phyloP scores from a whole-genome alignment of 2,888 invertebrate species.

The Rhagonycha fulva region DNA sequence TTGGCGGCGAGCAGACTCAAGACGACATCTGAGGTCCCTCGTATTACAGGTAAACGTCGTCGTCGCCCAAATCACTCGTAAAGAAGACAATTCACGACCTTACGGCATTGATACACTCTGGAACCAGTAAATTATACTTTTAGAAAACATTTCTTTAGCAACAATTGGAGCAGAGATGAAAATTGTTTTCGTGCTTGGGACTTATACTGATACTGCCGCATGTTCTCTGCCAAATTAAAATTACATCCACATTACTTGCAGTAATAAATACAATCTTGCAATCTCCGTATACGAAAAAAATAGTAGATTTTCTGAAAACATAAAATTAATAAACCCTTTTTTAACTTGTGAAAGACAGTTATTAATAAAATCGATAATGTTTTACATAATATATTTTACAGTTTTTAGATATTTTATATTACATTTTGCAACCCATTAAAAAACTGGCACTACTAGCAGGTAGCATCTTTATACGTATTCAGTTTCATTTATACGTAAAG shows the following conservation, averaged over 20 bases:
- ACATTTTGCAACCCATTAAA: neutral
- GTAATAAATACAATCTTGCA: neutral
- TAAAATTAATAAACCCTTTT: too few species aligned
- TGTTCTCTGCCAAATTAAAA: neutral
- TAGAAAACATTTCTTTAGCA: slow-evolving; percentile 1
- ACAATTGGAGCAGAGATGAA: slow-evolving; percentile 9
- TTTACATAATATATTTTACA: neutral
- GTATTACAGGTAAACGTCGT: slow-evolving; percentile 34
- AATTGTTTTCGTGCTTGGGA: slow-evolving; percentile 1
- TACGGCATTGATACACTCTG: slow-evolving; percentile 23
- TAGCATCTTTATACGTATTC: neutral
- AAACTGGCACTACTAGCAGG: neutral
- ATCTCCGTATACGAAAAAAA: too few species aligned
- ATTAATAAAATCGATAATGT: neutral
- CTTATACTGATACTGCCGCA: neutral
- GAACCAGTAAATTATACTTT: slow-evolving; percentile 11
- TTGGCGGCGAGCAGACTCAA: slow-evolving; percentile 35
- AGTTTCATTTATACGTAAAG: neutral
- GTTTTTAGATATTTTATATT: neutral
- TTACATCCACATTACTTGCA: neutral
- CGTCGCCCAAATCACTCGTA: slow-evolving; percentile 33
- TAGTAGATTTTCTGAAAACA: too few species aligned
- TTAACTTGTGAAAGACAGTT: too few species aligned
- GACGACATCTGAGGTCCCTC: slow-evolving; percentile 33
- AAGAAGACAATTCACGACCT: slow-evolving; percentile 26